A percentile compares a stretch with the other conserved stretches of the same genome.
phyloP scores from a whole-genome alignment of 2,797 vertebrate genomes.

The Rhabdophis nuchalis region DNA sequence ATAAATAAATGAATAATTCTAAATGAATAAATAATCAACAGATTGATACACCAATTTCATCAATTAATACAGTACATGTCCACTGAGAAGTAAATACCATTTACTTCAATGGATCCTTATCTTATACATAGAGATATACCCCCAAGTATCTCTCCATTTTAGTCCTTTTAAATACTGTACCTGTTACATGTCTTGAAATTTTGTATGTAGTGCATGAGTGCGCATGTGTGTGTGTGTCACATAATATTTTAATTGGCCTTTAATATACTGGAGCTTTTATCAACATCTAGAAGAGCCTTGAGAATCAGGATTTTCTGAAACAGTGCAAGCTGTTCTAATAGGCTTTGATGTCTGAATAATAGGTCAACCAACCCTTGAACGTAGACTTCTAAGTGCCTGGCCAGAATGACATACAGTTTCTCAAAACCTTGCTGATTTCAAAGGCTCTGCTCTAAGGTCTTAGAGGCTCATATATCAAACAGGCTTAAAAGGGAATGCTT shows the following conservation, averaged over 20 bases:
- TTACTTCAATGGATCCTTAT: not conserved
- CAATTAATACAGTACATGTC: not conserved
- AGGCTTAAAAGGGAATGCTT: slow-evolving; percentile 23
- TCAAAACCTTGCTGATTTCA: slow-evolving; percentile 43
- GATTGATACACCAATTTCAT: not conserved
- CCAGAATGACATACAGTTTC: slow-evolving; percentile 19
- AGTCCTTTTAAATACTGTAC: not conserved
- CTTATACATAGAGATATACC: not conserved
- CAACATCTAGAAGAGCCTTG: not conserved
- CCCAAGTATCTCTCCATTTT: not conserved
- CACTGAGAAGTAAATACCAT: not conserved
- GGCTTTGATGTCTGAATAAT: not conserved
- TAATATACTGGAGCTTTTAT: not conserved
- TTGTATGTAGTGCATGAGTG: slow-evolving; percentile 7
- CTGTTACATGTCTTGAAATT: not conserved
- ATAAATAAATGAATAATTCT: not conserved
- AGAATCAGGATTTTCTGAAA: slow-evolving; percentile 23
- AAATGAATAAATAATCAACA: not conserved
- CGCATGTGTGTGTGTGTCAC: not conserved
- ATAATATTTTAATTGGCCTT: not conserved
- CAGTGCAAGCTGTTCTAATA: not conserved
- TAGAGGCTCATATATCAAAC: slow-evolving; percentile 33
- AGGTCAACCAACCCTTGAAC: slow-evolving; percentile 28
- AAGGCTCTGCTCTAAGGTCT: slow-evolving; percentile 33
- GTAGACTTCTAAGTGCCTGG: slow-evolving; percentile 16